phyloP scores from a whole-genome alignment of 2,113 vertebrate species.

The Anoplopoma fimbria region DNA sequence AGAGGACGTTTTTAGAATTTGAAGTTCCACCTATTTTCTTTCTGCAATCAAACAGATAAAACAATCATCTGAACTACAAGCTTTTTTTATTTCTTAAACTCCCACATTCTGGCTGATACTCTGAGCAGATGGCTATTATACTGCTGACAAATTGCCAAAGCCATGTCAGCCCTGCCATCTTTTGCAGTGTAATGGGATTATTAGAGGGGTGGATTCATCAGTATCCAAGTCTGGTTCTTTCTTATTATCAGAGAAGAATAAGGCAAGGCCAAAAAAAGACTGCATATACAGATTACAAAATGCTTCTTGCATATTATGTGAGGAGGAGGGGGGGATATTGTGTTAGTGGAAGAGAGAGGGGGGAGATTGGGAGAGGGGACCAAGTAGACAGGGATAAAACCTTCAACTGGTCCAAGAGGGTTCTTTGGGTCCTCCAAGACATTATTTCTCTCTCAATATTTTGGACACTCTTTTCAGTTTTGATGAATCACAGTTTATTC shows the following conservation, averaged over 20 bases:
- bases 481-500: neutral
- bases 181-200: conserved; percentile 39
- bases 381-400: neutral
- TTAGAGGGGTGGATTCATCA: conserved; percentile 6
- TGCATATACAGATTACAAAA: neutral
- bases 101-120: conserved; percentile 7
- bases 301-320: neutral
- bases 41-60: neutral
- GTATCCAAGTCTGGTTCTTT: conserved; percentile 18
- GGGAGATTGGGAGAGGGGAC: neutral
- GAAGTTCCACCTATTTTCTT: neutral
- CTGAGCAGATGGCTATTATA: conserved; percentile 20
- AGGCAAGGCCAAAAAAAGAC: neutral
- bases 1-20: too few relatives aligned
- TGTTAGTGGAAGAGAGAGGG: neutral
- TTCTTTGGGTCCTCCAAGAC: neutral
- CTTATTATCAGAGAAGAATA: conserved; percentile 24
- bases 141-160: conserved; percentile 13
- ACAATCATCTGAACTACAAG: neutral
- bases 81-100: neutral
- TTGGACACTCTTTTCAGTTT: neutral
- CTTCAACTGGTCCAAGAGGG: too few relatives aligned
- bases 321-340: neutral
- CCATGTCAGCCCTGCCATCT: neutral
- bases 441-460: neutral